Evolutionary conservation across 2,888 invertebrate species (phyloP), one percentile per base, ranked within the genome.

Genomic region (Caenorhabditis uteleia): DNA sequence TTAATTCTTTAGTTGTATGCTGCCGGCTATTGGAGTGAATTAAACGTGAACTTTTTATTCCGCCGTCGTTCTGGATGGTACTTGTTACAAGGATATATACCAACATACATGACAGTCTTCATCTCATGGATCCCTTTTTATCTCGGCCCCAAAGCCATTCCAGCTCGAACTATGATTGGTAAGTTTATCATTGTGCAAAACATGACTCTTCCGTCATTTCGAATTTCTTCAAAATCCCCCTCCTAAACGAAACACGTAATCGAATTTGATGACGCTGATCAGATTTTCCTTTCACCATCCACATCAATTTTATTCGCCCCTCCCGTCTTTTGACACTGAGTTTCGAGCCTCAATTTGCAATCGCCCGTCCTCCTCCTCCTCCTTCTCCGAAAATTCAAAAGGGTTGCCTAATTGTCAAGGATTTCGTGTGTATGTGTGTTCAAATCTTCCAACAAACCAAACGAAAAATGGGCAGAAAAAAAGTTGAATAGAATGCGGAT

Each of bases 51-150:
- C 23, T 83, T 83, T 50, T 46, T 73, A 1, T 83, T 83, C 60
- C 56, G 75, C 20, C 56, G 83, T 36, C 61, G 82, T 33, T 83
- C 83, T 56, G 82, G 82, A 23, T 83, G 83, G 83, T 83, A 83
- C 68, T 58, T 83, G 2, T 64, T 83, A 14, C 83, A 83, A 66
- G 83, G 80, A 16, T 82, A 79, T 65, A 79, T 83, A 44, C 83
- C 83, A 20, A 82, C 82, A 12, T 82, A 83, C 50, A 73, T 82
- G 75, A 82, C 79, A 6, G 70, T 74, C 1, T 83, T 83, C 74
- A 83, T 83, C 20, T 79, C 79, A 5, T 83, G 83, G 83, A 83
- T 83, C 47, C 79, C 81, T 16, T 83, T 81, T 58, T 81, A 81
- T 46, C 58, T 81, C 20, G 80, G 81, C 1, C 80, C 81, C 4